These are phyloP conservation scores for Bursaphelenchus mucronatus DNA, from an alignment of 1,140 invertebrate species.

Conservation along the genomic window DNA sequence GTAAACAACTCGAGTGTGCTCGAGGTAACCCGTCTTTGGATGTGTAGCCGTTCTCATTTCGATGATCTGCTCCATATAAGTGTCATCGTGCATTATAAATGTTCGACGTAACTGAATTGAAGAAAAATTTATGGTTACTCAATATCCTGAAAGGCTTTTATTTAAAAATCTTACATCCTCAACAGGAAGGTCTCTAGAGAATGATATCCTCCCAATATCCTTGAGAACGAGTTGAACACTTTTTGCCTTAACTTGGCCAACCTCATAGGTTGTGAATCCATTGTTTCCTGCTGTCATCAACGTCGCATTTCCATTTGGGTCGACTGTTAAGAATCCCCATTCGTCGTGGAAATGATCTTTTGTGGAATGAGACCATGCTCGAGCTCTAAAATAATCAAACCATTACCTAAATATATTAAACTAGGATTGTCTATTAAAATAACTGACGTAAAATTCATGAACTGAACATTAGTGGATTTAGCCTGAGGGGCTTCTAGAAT, in stretches of 20 bases:
- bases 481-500: constrained; percentile 56
- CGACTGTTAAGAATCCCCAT: constrained; percentile 61
- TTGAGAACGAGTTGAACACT: constrained; percentile 56
- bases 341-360: constrained; percentile 61
- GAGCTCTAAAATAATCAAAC: constrained; percentile 44
- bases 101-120: constrained; percentile 52
- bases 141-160: constrained; percentile 4
- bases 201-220: constrained; percentile 60
- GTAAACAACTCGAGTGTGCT: constrained; percentile 59
- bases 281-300: constrained; percentile 61
- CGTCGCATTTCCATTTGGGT: constrained; percentile 55
- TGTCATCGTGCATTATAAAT: constrained; percentile 60
- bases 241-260: constrained; percentile 51
- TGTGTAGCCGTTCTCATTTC: constrained; percentile 61
- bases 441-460: constrained; percentile 58
- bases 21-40: constrained; percentile 58
- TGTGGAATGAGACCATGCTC: constrained; percentile 60
- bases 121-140: constrained; percentile 23
- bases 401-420: neutral
- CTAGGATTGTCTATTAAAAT: neutral
- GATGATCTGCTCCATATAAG: constrained; percentile 59
- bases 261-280: constrained; percentile 60
- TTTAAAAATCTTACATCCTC: constrained; percentile 51
- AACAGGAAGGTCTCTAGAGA: constrained; percentile 59
- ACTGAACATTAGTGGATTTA: constrained; percentile 56